Base-by-base conservation (phyloP, 2,797 vertebrate genomes). In the Avahi laniger region DNA sequence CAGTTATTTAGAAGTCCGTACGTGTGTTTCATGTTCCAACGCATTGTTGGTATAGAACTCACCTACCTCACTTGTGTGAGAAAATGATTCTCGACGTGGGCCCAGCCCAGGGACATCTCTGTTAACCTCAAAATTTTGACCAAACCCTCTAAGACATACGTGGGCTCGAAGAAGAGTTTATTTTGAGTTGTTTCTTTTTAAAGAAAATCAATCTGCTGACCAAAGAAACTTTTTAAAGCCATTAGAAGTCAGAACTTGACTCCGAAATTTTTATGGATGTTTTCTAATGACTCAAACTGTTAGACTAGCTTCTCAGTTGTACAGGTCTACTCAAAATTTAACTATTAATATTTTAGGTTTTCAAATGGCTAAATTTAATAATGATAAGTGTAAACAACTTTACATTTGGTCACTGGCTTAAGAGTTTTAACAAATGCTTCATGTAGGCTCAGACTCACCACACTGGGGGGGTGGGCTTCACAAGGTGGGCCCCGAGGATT, bases 391-490 rank as follows among this genome's bases (percentile, higher is more conserved):
- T 7, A 38, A 86, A 52, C 7, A 12, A 33, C 18, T 28, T 20
- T 33, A 15, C 50, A 7, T 24, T 26, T 17, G 10, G 22, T 20
- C 35, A 0, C 9, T 12, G 43, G 30, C 26, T 52, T 43, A 38
- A 28, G 72, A 35, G 38, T 72, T 54, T 48, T 48, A 57, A n/a
- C 7, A 35, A 35, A 13, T 2, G 38, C 35, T 33, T 65, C 4
- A 0, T 7, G 5, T n/a, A 18, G 24, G 15, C 38, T 65, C 5
- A 43, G 24, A 6, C 41, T 43, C 35, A 20, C 28, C 1, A 3
- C 2, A 0, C 7, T 1, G n/a, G 17, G 13, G 0, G 1, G 14
- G 9, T 0, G 1, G 35, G 26, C 33, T 76, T 43, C 30, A 33
- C 38, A 14, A 2, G 3, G 46, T 4, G 28, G 28, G 48, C 14